phyloP scores from a whole-genome alignment of 1,140 invertebrate species.

The Hestina assimilis region DNA sequence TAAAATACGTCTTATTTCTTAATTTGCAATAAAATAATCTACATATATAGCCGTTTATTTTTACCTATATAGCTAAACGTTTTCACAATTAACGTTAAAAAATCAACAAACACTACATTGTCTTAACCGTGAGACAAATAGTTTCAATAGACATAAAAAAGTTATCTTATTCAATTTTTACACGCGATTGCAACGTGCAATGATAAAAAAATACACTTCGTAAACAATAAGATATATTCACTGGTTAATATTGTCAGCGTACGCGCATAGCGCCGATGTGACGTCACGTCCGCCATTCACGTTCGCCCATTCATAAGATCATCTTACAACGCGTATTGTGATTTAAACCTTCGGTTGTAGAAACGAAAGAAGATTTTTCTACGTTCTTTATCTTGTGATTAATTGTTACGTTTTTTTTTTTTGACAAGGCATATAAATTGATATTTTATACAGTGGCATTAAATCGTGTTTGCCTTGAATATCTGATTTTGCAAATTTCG shows the following conservation, averaged over 20 bases:
- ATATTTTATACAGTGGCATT: neutral
- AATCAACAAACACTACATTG: no score
- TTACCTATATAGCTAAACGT: no score
- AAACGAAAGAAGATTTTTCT: neutral
- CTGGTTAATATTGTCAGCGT: slow-evolving; percentile 10
- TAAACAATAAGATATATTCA: neutral
- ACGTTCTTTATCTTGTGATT: neutral
- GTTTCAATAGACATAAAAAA: no score
- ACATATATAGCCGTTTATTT: no score
- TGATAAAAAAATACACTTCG: neutral
- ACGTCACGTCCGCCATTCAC: slow-evolving; percentile 49
- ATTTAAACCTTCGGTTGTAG: neutral
- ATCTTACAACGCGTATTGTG: neutral
- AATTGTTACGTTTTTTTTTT: slow-evolving; percentile 11
- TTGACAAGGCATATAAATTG: slow-evolving; percentile 6
- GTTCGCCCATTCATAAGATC: slow-evolving; percentile 46
- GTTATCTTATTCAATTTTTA: no score
- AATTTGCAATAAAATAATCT: no score
- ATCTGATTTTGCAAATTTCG: neutral
- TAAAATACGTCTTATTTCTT: no score
- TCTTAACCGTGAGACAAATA: no score
- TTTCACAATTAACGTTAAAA: no score
- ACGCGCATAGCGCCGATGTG: slow-evolving; percentile 37
- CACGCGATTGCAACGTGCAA: neutral
- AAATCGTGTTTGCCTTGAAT: neutral